Conservation (phyloP, 2,113 vertebrate species). For the Albula glossodonta region DNA sequence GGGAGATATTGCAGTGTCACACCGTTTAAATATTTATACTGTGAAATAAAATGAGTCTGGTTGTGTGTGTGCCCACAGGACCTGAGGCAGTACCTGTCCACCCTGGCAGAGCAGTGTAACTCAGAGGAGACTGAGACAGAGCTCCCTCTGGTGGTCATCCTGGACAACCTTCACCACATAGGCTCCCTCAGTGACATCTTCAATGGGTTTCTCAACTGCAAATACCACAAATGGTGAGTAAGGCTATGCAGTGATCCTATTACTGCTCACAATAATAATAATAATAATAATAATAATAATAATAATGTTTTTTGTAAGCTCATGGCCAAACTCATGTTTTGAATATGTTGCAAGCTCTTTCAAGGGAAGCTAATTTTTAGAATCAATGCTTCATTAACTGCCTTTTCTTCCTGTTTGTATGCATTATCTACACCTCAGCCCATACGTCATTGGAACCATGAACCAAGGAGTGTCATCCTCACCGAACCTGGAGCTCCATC, state of each 20-base stretch:
- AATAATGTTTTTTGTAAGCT: no score
- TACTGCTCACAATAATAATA: neutral
- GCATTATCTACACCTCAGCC: slow-evolving; percentile 69
- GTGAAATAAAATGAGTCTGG: neutral
- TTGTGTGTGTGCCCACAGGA: slow-evolving; percentile 69
- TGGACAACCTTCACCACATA: slow-evolving; percentile 96
- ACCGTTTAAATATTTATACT: neutral
- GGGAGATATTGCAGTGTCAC: no score
- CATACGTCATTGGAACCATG: slow-evolving; percentile 98
- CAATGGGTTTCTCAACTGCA: slow-evolving; percentile 98
- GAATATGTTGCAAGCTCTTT: no score
- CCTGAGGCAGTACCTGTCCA: slow-evolving; percentile 89
- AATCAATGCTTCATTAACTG: neutral
- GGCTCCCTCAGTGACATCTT: slow-evolving; percentile 94
- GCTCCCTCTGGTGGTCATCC: slow-evolving; percentile 89
- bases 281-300: no score
- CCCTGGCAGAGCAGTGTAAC: slow-evolving; percentile 88
- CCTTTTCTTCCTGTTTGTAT: slow-evolving; percentile 19
- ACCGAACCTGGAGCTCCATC: slow-evolving; percentile 94
- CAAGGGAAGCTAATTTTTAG: no score
- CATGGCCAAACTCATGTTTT: no score
- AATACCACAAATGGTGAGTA: slow-evolving; percentile 95
- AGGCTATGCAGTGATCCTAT: neutral
- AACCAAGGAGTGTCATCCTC: slow-evolving; percentile 94
- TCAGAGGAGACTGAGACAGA: slow-evolving; percentile 82